Base-by-base conservation (phyloP, 2,113 vertebrate genomes). In the Ageneiosus marmoratus region DNA sequence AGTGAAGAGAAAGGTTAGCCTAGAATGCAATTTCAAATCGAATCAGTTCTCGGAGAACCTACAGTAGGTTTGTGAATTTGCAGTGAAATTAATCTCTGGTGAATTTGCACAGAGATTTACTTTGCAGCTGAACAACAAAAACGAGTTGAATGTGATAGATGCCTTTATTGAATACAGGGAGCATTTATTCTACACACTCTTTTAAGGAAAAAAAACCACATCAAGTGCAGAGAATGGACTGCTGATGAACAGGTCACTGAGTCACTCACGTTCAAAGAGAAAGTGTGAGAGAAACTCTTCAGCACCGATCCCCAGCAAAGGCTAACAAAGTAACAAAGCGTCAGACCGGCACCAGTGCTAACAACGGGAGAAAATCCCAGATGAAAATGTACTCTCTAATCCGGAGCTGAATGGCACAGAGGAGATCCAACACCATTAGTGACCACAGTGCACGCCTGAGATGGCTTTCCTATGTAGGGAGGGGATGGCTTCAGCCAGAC, bases 401-500 rank as follows among this genome's bases (percentile, higher is more conserved):
- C 93, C 90, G 86, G 83, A 24, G 87, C 92, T 93, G 92, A 94
- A 92, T 92, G 91, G 91, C 88, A 91, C 92, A 91, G 88, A 85
- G 92, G 89, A 90, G 34, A 87, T 86, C 90, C 91, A 92, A 93
- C 91, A 90, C 91, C 91, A 90, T 90, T 89, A 89, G 88, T 90
- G 89, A 91, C 91, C 92, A 90, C 81, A 90, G 88, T 93, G 89
- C 91, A 91, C 83, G 89, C 90, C 89, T 63, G 34, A 32, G 50
- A 86, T 83, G 81, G 82, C 88, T 88, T 88, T 90, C 88, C 67
- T 88, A 84, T 86, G 89, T 88, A 86, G 87, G 86, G 85, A 86
- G 86, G 89, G 86, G 90, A 88, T 86, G 67, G 83, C 91, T 92
- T 90, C 87, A 91, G 88, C 85, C 24, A 63, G 53, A 81, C 82